Evolutionary conservation across 2,113 vertebrate species (phyloP), one percentile per base, ranked within the genome.

Genomic region (Python bivittatus): DNA sequence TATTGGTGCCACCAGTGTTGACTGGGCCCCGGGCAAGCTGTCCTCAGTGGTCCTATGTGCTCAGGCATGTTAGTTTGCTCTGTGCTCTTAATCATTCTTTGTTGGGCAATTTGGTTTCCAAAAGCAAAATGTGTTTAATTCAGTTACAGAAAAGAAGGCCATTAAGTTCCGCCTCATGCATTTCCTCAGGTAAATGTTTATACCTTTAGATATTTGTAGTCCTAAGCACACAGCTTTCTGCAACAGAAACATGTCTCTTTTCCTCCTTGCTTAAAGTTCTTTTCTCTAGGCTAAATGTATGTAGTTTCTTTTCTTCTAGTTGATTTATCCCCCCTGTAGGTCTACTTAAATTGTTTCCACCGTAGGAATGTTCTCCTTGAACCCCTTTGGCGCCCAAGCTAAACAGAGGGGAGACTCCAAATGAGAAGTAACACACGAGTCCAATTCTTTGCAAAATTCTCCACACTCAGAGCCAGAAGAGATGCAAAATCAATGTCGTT

Each of bases 261-360:
- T 58, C 58, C 48, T 42, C 22, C n/a, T 25, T 10, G 48, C 52
- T 56, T 64, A 27, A 68, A 56, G 42, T 61, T 22, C 52, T 72
- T 91, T 87, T 23, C 84, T 72, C 85, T 56, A 44, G 23, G 85
- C 91, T 72, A 87, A 72, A 87, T 52, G 29, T 17, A n/a, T 88
- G 86, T 20, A 58, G 38, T 56, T 58, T 54, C 3, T 48, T 57
- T n/a, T 79, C n/a, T 88, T 57, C 42, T 52, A 53, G 57, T 13
- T 11, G 52, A 87, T 91, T 91, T 88, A 92, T 88, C 64, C 22
- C 29, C 20, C 52, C 20, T 25, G 38, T 60, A 92, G 38, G 53
- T 84, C 42, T 60, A 27, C 11, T 52, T 38, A 48, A 23, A 60
- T 52, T 38, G 20, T 84, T 84, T 61, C 68, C 86, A 84, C 23